Evolutionary conservation across 2,797 vertebrate species (phyloP).

Genomic region (Numenius phaeopus): DNA sequence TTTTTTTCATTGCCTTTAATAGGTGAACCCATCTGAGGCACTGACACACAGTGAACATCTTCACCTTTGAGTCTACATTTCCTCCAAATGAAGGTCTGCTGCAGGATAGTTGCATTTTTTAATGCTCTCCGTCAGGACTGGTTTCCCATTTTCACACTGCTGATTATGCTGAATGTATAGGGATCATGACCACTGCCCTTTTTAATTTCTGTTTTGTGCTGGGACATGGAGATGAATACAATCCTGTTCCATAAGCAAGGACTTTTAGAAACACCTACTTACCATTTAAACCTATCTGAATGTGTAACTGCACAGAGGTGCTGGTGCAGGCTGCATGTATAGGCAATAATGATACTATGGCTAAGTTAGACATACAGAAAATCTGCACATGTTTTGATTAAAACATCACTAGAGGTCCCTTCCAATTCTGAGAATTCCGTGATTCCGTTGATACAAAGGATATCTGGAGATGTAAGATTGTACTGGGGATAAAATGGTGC

Average conservation of each 20-base stretch:
- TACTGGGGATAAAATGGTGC: background rate
- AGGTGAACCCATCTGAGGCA: background rate
- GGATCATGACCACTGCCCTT: background rate
- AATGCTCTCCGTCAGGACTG: background rate
- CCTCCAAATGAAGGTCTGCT: background rate
- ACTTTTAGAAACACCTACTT: background rate
- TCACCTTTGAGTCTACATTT: background rate
- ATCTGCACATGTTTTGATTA: background rate
- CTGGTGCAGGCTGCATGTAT: background rate
- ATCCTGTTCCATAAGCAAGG: background rate
- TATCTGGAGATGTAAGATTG: background rate
- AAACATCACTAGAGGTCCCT: background rate
- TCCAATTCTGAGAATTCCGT: background rate
- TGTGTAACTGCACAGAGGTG: background rate
- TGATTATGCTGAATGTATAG: background rate
- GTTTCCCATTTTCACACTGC: background rate
- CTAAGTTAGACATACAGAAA: background rate
- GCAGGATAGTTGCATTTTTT: background rate
- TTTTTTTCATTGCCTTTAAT: background rate
- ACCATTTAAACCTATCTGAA: background rate
- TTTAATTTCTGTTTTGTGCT: background rate
- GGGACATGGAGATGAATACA: background rate
- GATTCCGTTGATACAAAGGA: background rate
- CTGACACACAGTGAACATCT: background rate
- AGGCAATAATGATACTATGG: background rate